These are phyloP conservation scores for Orthochromis indermauri DNA, from an alignment of 2,113 vertebrate species.

Conservation along the genomic window DNA sequence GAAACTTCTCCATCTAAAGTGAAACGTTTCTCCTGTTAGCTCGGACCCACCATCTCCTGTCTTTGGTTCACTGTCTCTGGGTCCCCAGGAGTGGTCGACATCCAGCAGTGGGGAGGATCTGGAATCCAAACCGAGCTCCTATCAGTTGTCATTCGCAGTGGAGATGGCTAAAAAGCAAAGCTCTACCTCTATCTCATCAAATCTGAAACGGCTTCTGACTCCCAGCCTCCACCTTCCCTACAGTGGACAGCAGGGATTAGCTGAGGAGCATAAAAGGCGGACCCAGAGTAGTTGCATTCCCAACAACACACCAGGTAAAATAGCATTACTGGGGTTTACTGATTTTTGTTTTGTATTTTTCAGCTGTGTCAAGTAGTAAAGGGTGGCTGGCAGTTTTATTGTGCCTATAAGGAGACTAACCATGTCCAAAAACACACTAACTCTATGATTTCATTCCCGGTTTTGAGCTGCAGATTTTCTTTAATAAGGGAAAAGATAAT, in stretches of 20 bases:
- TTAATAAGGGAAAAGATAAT: not conserved
- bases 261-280: not conserved
- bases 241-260: not conserved
- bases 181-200: not conserved
- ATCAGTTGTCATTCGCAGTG: not conserved
- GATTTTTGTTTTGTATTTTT: not conserved
- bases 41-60: not conserved
- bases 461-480: not conserved
- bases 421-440: not conserved
- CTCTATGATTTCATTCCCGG: accelerated
- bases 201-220: not conserved
- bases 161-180: not conserved
- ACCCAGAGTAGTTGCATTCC: not conserved
- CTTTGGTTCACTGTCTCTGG: not conserved
- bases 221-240: not conserved
- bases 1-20: not conserved
- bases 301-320: not conserved
- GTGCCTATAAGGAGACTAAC: not conserved
- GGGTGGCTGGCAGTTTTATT: not conserved
- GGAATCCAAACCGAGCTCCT: not conserved
- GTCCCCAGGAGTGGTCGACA: not conserved
- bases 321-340: not conserved
- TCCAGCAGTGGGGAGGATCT: not conserved
- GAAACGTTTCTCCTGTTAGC: not conserved
- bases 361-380: not conserved